These are phyloP conservation scores for Watsonalla binaria DNA, from an alignment of 2,888 invertebrate species.

Conservation along the genomic window DNA sequence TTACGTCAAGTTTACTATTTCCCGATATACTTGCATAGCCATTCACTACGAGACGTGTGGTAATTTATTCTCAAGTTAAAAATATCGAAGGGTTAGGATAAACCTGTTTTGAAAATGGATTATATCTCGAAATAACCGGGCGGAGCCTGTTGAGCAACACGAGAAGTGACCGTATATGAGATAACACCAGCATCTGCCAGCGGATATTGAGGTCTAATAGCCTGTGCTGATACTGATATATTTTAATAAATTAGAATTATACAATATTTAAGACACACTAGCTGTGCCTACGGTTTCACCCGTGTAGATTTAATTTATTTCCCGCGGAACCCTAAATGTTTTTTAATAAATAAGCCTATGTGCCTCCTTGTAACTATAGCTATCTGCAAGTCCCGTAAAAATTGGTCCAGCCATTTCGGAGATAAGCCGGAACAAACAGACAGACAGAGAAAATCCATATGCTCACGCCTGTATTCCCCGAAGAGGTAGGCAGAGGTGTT, in stretches of 20 bases:
- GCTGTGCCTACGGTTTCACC: too few relatives aligned
- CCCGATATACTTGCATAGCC: constrained; percentile 36
- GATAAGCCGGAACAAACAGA: too few relatives aligned
- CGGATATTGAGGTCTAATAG: not conserved
- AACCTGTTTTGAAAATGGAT: constrained; percentile 24
- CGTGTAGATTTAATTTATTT: too few relatives aligned
- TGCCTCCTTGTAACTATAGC: too few relatives aligned
- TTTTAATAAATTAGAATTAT: not conserved
- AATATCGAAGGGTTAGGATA: constrained; percentile 25
- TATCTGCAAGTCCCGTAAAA: too few relatives aligned
- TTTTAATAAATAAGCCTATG: too few relatives aligned
- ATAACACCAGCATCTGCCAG: constrained; percentile 1
- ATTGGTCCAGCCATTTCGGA: too few relatives aligned
- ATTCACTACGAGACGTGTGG: constrained; percentile 36
- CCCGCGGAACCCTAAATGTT: too few relatives aligned
- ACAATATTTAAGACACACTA: not conserved
- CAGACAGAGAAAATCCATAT: too few relatives aligned
- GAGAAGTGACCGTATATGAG: constrained; percentile 13
- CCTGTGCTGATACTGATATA: not conserved
- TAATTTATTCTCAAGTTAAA: constrained; percentile 28
- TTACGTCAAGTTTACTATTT: constrained; percentile 49
- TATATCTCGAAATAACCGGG: constrained; percentile 16
- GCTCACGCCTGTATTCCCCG: too few relatives aligned
- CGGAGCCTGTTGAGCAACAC: constrained; percentile 10
- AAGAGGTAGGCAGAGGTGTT: too few relatives aligned